Evolutionary conservation across 2,113 vertebrate genomes (phyloP).

Genomic region (Desmodus rotundus): DNA sequence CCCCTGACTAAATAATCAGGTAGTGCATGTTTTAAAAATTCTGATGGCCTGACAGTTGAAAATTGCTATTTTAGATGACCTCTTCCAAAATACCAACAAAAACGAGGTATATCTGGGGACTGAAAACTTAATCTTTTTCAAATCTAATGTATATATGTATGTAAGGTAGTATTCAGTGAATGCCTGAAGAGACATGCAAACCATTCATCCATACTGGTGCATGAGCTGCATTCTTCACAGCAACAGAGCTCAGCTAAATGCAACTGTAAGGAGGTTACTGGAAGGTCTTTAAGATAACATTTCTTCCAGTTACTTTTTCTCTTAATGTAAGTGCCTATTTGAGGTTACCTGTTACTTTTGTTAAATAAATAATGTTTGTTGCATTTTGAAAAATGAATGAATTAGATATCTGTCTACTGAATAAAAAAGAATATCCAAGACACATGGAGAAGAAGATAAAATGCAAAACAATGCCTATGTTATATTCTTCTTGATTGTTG

Average conservation of each 20-base stretch:
- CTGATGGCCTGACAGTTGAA: too few species aligned
- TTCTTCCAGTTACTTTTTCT: slow-evolving; percentile 53
- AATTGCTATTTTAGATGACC: slow-evolving; percentile 85
- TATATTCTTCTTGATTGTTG: neutral
- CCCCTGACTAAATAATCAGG: too few species aligned
- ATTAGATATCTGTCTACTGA: neutral
- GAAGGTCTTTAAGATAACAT: slow-evolving; percentile 47
- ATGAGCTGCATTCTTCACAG: slow-evolving; percentile 90
- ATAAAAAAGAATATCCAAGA: neutral
- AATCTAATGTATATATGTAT: slow-evolving; percentile 85
- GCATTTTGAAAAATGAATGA: neutral
- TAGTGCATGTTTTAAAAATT: too few species aligned
- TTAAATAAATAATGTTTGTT: slow-evolving; percentile 77
- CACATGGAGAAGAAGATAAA: neutral
- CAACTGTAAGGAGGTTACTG: slow-evolving; percentile 77
- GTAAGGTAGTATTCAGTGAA: slow-evolving; percentile 93
- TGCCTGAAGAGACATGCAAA: slow-evolving; percentile 84
- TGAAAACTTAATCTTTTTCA: slow-evolving; percentile 70
- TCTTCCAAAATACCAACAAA: slow-evolving; percentile 85
- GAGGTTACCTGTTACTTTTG: slow-evolving; percentile 60
- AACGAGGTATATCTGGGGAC: slow-evolving; percentile 75
- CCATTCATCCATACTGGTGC: slow-evolving; percentile 80
- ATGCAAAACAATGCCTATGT: neutral
- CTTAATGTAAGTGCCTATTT: slow-evolving; percentile 74
- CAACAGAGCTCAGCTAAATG: slow-evolving; percentile 84